phyloP scores from a whole-genome alignment of 2,797 vertebrate species.

The Bovichtus diacanthus region DNA sequence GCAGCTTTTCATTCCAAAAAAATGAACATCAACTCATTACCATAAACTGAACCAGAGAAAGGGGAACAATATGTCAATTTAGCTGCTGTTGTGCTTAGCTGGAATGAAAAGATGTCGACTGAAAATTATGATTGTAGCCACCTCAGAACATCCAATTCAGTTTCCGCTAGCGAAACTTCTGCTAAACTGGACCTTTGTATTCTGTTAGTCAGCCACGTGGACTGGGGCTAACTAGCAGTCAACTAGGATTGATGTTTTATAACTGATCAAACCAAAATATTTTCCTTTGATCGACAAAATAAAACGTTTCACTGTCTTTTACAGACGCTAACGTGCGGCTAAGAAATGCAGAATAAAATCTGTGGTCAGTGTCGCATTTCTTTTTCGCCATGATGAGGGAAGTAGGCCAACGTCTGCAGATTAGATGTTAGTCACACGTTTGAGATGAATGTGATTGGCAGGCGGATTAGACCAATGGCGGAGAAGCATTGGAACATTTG shows the following conservation, averaged over 20 bases:
- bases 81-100: constrained; percentile 3
- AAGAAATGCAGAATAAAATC: background rate
- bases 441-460: constrained; percentile 64
- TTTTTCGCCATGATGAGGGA: constrained; percentile 51
- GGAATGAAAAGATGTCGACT: constrained; percentile 12
- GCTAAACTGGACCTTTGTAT: constrained; percentile 28
- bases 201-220: constrained; percentile 64
- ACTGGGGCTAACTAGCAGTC: background rate
- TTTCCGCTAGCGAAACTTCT: constrained; percentile 23
- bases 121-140: constrained; percentile 8
- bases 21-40: background rate
- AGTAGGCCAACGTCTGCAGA: constrained; percentile 59
- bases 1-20: background rate
- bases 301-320: fast-evolving
- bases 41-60: background rate
- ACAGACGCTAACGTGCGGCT: fast-evolving
- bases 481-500: background rate
- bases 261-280: background rate
- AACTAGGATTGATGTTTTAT: fast-evolving
- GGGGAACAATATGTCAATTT: background rate
- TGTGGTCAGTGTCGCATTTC: constrained; percentile 9
- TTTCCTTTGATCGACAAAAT: fast-evolving
- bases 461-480: constrained; percentile 55
- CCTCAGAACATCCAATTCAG: constrained; percentile 2
- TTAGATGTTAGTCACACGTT: constrained; percentile 50